Evolutionary conservation across 2,888 invertebrate species (phyloP).

Genomic region (Arctia plantaginis): DNA sequence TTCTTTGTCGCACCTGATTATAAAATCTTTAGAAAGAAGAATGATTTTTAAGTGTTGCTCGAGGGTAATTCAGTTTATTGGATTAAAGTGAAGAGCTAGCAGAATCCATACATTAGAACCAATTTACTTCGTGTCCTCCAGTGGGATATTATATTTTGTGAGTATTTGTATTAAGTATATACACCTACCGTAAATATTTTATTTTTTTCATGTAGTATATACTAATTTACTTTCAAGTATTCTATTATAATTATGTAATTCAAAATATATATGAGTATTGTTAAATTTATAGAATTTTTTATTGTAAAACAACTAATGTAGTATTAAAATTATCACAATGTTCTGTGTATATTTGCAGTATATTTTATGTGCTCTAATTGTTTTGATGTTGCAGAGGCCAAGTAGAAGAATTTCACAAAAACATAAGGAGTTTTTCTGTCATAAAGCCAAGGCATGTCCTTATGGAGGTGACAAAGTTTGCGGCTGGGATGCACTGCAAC

Average conservation of each 20-base stretch:
- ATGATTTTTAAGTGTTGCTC: neutral
- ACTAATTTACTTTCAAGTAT: neutral
- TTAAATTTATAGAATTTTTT: neutral
- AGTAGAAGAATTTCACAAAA: neutral
- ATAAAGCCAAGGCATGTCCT: conserved; percentile 45
- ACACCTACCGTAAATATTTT: neutral
- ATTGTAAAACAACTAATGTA: neutral
- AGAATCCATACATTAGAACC: neutral
- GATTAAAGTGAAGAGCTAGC: neutral
- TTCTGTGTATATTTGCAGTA: too few species aligned
- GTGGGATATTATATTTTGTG: neutral
- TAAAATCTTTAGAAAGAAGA: neutral
- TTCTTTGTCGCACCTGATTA: neutral
- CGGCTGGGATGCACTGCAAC: conserved; percentile 54
- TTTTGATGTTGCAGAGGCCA: neutral
- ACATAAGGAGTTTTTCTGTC: conserved; percentile 2
- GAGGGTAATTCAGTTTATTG: neutral
- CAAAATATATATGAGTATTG: too few species aligned
- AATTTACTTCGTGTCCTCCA: neutral
- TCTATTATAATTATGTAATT: too few species aligned
- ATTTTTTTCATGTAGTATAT: neutral
- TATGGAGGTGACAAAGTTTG: conserved; percentile 54
- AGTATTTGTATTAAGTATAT: neutral
- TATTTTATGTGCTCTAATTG: neutral
- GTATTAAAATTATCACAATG: too few species aligned